Conservation (phyloP, 2,113 vertebrate species). For the Harpagus bidentatus region DNA sequence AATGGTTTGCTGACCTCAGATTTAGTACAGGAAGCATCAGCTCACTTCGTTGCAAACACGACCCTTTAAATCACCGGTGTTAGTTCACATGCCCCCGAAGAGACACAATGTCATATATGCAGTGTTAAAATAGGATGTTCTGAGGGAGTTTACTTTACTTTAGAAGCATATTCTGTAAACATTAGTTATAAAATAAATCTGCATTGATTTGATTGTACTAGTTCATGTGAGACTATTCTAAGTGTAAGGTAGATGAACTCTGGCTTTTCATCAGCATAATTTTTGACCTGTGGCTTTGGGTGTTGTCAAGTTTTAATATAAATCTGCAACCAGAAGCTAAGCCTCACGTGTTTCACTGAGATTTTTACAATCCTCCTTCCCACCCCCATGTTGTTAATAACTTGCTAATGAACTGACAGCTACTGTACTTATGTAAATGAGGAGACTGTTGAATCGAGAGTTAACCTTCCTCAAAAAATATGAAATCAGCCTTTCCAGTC, state of each 20-base stretch:
- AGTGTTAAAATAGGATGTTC: neutral
- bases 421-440: neutral
- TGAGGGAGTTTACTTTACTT: neutral
- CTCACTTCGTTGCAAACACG: neutral
- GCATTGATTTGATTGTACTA: neutral
- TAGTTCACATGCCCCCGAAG: accelerated
- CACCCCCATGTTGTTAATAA: neutral
- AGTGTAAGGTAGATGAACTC: neutral
- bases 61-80: neutral
- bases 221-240: neutral
- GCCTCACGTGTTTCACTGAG: neutral
- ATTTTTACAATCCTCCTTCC: neutral
- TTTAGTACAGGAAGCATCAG: neutral
- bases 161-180: neutral
- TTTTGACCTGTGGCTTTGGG: neutral
- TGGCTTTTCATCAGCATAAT: neutral
- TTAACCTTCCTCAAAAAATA: neutral
- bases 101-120: neutral
- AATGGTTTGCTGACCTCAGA: neutral
- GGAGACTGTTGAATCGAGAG: neutral
- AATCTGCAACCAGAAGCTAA: neutral
- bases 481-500: neutral
- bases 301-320: neutral
- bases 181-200: neutral
- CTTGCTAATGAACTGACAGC: neutral